A percentile compares a stretch with the other conserved stretches of the same genome.
These are phyloP conservation scores for Myotis lucifugus DNA, from an alignment of 2,113 vertebrate genomes.

Conservation along the genomic window DNA sequence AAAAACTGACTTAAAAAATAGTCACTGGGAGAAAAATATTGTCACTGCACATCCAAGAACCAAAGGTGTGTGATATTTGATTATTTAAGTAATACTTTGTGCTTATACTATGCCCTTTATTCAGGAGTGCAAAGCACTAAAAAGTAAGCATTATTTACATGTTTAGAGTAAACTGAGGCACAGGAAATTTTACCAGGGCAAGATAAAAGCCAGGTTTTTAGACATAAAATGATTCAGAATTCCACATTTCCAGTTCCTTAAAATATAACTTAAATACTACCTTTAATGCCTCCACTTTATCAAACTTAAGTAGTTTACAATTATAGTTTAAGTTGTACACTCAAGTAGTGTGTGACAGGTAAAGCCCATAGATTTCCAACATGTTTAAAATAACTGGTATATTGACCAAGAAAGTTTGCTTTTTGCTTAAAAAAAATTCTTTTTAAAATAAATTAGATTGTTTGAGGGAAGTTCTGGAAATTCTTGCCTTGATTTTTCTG, in stretches of 20 bases:
- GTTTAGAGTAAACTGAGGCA: conserved; percentile 43
- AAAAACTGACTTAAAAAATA: conserved; percentile 41
- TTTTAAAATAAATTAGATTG: background rate
- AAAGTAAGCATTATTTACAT: background rate
- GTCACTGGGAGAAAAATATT: background rate
- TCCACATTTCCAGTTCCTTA: conserved; percentile 29
- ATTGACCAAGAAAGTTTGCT: conserved; percentile 10
- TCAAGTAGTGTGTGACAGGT: background rate
- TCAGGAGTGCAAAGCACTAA: background rate
- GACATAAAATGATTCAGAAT: conserved; percentile 30
- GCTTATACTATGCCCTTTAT: conserved; percentile 38
- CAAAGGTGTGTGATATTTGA: background rate
- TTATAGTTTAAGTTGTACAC: conserved; percentile 20
- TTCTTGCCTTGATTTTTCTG: conserved; percentile 4
- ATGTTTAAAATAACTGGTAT: conserved; percentile 6
- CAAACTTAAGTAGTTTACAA: conserved; percentile 50
- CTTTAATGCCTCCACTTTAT: conserved; percentile 17
- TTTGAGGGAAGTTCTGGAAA: conserved; percentile 20
- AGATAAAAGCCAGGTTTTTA: conserved; percentile 31
- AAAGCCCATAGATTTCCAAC: conserved; percentile 18
- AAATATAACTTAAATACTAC: background rate
- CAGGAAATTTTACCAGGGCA: conserved; percentile 23
- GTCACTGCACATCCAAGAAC: conserved; percentile 31
- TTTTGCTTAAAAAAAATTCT: background rate
- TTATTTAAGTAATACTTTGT: conserved; percentile 43